phyloP scores from a whole-genome alignment of 2,797 vertebrate species.

The Enteromius treurensis region DNA sequence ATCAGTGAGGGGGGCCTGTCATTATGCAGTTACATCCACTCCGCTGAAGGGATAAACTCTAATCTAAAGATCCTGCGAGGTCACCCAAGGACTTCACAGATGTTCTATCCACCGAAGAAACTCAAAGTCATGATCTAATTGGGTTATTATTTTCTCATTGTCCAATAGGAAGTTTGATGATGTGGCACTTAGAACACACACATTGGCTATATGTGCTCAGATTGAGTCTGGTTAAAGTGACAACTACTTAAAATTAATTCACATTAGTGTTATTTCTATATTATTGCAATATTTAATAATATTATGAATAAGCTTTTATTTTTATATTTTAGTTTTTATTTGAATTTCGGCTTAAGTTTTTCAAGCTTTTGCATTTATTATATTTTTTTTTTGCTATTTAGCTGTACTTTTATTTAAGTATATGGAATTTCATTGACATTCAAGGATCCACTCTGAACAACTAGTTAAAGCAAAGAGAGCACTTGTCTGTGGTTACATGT shows the following conservation, averaged over 20 bases:
- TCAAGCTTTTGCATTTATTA: neutral
- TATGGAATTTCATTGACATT: no score
- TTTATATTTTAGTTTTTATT: neutral
- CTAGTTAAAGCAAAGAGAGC: no score
- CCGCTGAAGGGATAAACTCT: constrained; percentile 38
- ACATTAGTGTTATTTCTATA: neutral
- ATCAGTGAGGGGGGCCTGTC: constrained; percentile 31
- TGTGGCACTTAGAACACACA: neutral
- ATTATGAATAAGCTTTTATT: neutral
- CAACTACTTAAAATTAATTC: neutral
- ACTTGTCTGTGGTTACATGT: no score
- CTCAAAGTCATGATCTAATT: constrained; percentile 40
- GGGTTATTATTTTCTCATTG: constrained; percentile 32
- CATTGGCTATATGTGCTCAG: neutral
- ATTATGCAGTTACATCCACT: constrained; percentile 54
- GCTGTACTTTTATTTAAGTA: neutral
- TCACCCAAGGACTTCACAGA: constrained; percentile 42
- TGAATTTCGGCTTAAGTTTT: no score
- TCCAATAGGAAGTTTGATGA: constrained; percentile 23
- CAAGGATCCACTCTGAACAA: no score
- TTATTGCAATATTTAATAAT: neutral
- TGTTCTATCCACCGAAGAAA: constrained; percentile 18
- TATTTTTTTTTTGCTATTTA: neutral
- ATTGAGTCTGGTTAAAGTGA: neutral
- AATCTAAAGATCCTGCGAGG: constrained; percentile 45